phyloP scores from a whole-genome alignment of 1,140 invertebrate species.

The Drosophila pallidifrons region DNA sequence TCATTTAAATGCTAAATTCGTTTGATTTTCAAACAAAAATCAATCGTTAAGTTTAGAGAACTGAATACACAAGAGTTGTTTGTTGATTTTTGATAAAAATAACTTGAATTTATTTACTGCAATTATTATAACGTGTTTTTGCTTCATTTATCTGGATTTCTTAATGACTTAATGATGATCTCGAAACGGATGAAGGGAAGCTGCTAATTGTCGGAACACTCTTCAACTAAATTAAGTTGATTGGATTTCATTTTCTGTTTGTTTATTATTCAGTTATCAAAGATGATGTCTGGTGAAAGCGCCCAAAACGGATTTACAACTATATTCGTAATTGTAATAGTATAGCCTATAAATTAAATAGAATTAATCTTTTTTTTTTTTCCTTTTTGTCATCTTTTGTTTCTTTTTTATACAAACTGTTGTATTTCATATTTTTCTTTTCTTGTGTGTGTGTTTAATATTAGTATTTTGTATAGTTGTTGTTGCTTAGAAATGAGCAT shows the following conservation, averaged over 20 bases:
- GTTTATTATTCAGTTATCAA: conserved; percentile 18
- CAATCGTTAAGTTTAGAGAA: conserved; percentile 42
- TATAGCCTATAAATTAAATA: conserved; percentile 77
- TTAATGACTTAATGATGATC: conserved; percentile 51
- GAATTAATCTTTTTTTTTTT: conserved; percentile 57
- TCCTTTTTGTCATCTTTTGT: too few relatives aligned
- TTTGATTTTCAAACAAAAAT: conserved; percentile 39
- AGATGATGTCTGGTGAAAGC: conserved; percentile 54
- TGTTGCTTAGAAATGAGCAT: conserved; percentile 71
- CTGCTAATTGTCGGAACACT: conserved; percentile 15
- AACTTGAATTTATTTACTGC: conserved; percentile 52
- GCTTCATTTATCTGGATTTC: conserved; percentile 8
- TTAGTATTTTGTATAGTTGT: conserved; percentile 14
- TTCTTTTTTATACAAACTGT: conserved; percentile 66
- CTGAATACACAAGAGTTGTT: conserved; percentile 45
- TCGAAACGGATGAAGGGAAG: conserved; percentile 15
- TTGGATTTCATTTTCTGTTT: background rate
- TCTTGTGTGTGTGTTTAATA: conserved; percentile 3
- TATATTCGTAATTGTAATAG: conserved; percentile 74
- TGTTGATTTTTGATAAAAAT: conserved; percentile 45
- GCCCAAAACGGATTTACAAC: conserved; percentile 62
- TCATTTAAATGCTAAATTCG: conserved; percentile 68
- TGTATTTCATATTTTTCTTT: conserved; percentile 30
- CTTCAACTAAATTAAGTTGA: conserved; percentile 2
- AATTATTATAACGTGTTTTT: conserved; percentile 18